Base-by-base conservation (phyloP, 2,888 invertebrate species). In the Dasypolia templi region DNA sequence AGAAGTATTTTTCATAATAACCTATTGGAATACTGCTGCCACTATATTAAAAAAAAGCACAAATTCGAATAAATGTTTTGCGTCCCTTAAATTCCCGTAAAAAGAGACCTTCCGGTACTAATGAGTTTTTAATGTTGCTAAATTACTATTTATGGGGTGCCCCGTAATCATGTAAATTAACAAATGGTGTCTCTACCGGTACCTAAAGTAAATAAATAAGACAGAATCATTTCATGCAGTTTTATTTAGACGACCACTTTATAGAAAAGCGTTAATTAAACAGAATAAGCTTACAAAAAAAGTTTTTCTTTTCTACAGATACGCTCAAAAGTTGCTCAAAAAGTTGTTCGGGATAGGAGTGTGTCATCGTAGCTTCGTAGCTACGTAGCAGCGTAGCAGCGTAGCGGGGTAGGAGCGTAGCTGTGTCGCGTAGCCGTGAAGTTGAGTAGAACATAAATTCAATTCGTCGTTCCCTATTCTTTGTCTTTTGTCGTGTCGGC, bases 41-140 rank as follows among this genome's bases (percentile, higher is more conserved):
- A n/a, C n/a, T n/a, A n/a, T n/a, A n/a, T n/a, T n/a, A n/a, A n/a
- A n/a, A n/a, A n/a, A n/a, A n/a, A n/a, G 17, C 53, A 35, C 39
- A 44, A 35, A 42, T 19, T 44, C 19, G 19, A 51, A 61, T 14
- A 32, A 79, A 61, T 32, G 32, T 76, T 14, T 79, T n/a, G 0
- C 29, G 35, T 17, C 44, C n/a, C 29, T 22, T n/a, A 35, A 22
- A 56, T 76, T 74, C 51, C 35, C 12, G 9, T 80, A 14, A 70
- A 80, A 73, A 44, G n/a, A n/a, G 32, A 62, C 65, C 29, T 14
- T 9, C 19, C 22, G n/a, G 42, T 17, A 32, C 51, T 83, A 81
- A 81, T 59, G 81, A 80, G 66, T 65, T 80, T 80, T 81, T 83
- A 81, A 81, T 83, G 75, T 80, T 42, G 3, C 42, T 39, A 58